Percentiles rank a stretch among this genome's conserved stretches.
Conservation (phyloP, 2,888 invertebrate genomes). For the Aethes cnicana region DNA sequence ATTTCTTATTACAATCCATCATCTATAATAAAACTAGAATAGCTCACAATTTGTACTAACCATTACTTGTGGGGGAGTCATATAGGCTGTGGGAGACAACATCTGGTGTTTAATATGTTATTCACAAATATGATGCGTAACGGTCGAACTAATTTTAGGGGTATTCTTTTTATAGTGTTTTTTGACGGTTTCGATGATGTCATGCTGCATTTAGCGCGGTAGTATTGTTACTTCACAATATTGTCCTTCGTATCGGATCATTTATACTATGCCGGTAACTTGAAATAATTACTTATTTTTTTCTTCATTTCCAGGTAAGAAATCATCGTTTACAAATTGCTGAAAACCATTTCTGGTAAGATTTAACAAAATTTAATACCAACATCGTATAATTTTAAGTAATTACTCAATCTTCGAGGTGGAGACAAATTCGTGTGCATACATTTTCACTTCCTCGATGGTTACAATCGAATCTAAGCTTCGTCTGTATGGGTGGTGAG, state of each 20-base stretch:
- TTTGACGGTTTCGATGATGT: conserved; percentile 5
- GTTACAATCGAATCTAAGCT: conserved; percentile 34
- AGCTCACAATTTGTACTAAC: conserved; percentile 14
- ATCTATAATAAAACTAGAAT: conserved; percentile 8
- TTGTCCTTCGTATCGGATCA: neutral
- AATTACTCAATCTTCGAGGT: conserved; percentile 46
- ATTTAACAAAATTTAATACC: conserved; percentile 11
- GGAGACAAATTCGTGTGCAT: conserved; percentile 43
- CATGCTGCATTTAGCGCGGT: neutral
- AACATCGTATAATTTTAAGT: conserved; percentile 34
- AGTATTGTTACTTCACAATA: neutral
- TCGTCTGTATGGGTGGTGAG: conserved; percentile 35
- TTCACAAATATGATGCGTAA: conserved; percentile 40
- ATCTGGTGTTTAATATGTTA: conserved; percentile 49
- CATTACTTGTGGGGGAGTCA: conserved; percentile 9
- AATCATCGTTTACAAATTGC: neutral
- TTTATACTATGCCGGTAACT: neutral
- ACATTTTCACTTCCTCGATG: conserved; percentile 41
- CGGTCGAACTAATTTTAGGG: conserved; percentile 42
- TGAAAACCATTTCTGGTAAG: conserved; percentile 4
- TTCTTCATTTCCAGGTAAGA: conserved; percentile 44
- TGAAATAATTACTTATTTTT: conserved; percentile 5
- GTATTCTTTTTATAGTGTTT: conserved; percentile 31
- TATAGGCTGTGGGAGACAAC: conserved; percentile 50
- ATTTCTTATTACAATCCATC: conserved; percentile 4